Percentiles rank a stretch among this genome's conserved stretches.
Conservation (phyloP, 2,797 vertebrate genomes). For the Fundulus diaphanus region DNA sequence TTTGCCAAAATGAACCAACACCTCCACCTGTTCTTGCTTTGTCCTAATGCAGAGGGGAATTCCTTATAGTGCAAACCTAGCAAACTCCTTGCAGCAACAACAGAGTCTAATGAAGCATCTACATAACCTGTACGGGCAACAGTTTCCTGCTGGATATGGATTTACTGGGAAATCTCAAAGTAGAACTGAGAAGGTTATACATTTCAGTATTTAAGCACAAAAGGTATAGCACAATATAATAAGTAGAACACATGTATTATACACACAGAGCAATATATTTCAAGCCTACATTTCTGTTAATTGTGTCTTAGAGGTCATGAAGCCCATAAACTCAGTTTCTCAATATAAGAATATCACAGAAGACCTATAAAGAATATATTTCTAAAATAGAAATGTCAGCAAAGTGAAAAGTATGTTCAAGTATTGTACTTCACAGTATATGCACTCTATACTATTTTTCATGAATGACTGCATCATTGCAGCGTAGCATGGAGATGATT, state of each 20-base stretch:
- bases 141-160: slow-evolving; percentile 26
- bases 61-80: slow-evolving; percentile 65
- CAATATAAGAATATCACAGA: not conserved
- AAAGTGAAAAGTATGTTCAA: not conserved
- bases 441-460: not conserved
- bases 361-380: too few species aligned
- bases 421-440: not conserved
- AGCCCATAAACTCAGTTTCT: not conserved
- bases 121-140: slow-evolving; percentile 32
- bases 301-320: not conserved
- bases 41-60: slow-evolving; percentile 60
- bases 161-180: not conserved
- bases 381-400: not conserved
- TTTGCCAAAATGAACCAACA: slow-evolving; percentile 37
- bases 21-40: slow-evolving; percentile 69
- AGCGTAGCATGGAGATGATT: too few species aligned
- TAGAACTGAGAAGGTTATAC: not conserved
- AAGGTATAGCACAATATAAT: not conserved
- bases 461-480: not conserved
- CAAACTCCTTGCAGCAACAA: slow-evolving; percentile 55
- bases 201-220: not conserved
- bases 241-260: too few species aligned
- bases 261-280: not conserved
- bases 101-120: slow-evolving; percentile 66
- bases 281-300: not conserved